Conservation (phyloP, 2,797 vertebrate species). For the Tinamus major region DNA sequence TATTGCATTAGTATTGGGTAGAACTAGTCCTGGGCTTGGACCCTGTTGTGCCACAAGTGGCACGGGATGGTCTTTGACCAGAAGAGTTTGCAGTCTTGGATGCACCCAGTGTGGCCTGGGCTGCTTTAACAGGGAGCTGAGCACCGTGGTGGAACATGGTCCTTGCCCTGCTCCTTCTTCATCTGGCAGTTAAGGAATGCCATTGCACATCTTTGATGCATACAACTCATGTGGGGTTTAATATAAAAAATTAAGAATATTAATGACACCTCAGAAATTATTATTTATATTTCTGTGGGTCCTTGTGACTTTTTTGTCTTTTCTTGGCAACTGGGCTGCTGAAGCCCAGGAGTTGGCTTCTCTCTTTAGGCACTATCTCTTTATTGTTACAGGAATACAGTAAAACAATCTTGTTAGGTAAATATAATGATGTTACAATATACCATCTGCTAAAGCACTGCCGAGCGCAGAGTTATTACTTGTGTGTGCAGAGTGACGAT, state of each 20-base stretch:
- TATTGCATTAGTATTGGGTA: conserved; percentile 24
- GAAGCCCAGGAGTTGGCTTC: neutral
- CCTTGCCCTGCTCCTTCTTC: neutral
- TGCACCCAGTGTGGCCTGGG: accelerated
- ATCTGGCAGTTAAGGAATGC: neutral
- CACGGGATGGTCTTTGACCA: neutral
- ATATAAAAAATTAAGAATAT: neutral
- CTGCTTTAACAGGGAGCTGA: neutral
- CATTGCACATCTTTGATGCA: neutral
- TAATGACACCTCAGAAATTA: neutral
- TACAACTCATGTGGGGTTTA: neutral
- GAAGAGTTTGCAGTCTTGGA: accelerated
- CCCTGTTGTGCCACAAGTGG: neutral
- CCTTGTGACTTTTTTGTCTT: neutral
- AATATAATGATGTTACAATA: conserved; percentile 17
- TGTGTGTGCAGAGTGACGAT: neutral
- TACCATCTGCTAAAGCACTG: conserved; percentile 45
- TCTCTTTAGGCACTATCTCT: neutral
- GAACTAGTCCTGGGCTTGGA: neutral
- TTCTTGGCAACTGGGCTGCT: neutral
- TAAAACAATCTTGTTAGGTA: conserved; percentile 54
- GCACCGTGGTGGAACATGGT: accelerated
- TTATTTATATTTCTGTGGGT: neutral
- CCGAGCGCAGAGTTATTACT: neutral
- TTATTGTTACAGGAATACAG: conserved; percentile 22